Evolutionary conservation across 2,888 invertebrate species (phyloP), one percentile per base, ranked within the genome.

Genomic region (Parnassius mnemosyne): DNA sequence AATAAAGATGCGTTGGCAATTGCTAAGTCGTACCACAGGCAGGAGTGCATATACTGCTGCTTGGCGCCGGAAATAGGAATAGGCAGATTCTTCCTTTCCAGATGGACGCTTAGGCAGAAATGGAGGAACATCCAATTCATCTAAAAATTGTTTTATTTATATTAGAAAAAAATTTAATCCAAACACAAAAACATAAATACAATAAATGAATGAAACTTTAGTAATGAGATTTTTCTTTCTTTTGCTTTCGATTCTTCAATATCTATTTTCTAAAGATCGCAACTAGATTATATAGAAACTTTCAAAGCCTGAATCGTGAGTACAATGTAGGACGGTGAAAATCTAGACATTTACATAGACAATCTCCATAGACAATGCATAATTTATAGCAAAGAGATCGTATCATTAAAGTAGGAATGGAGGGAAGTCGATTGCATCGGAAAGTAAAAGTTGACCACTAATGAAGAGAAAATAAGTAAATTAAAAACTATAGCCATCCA

Each of bases 321-420:
- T 12, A 50, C 56, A 25, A 67, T 58, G 64, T 58, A 43, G 67
- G 66, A 53, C 67, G 64, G 67, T 66, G 67, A 64, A 67, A 67
- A 63, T 61, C 59, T 61, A 61, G 58, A 58, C 64, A 62, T 64
- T 64, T 64, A 59, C 67, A 64, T 65, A 67, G 56, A 63, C 62
- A 57, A 49, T 51, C 57, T 51, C 54, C 52, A 55, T 59, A 57
- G 64, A 67, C 67, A 67, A 64, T 67, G 53, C 53, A 25, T 54
- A 43, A 63, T 57, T 66, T 58, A 65, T 53, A 49, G 58, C 55
- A 58, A 58, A 58, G n/a, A 58, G 57, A 43, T 42, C 2, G 55
- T 50, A n/a, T 62, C 57, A 53, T 25, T 34, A 42, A 62, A 62
- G 57, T 57, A 61, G 46, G 42, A 52, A 61, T 57, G 61, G 46